phyloP scores from a whole-genome alignment of 2,888 invertebrate genomes.

The Rhagophthalmus giganteus region DNA sequence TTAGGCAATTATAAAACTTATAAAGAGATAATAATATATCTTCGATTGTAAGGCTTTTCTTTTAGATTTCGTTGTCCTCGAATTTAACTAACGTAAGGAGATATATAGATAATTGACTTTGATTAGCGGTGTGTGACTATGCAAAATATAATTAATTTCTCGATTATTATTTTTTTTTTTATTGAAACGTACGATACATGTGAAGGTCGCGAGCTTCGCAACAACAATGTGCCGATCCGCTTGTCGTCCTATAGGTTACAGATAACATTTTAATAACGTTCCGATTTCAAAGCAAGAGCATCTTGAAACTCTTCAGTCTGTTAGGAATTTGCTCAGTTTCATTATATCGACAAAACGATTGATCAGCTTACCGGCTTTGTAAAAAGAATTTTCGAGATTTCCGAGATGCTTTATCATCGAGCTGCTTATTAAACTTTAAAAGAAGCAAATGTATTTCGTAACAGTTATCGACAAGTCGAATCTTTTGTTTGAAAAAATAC shows the following conservation, averaged over 20 bases:
- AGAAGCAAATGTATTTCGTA: neutral
- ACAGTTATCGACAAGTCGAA: neutral
- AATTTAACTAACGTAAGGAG: too few species aligned
- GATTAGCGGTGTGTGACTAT: too few species aligned
- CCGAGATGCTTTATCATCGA: constrained; percentile 6
- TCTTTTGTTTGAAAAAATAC: neutral
- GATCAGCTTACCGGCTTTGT: constrained; percentile 12
- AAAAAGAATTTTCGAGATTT: constrained; percentile 6
- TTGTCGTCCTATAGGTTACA: too few species aligned
- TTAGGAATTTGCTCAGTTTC: constrained; percentile 10
- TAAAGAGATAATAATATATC: neutral
- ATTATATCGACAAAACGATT: constrained; percentile 12
- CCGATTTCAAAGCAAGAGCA: constrained; percentile 11
- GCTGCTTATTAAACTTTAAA: constrained; percentile 6
- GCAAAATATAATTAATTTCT: too few species aligned
- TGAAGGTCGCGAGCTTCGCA: too few species aligned
- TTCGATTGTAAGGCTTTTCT: too few species aligned
- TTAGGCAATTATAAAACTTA: constrained; percentile 2
- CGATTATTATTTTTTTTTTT: too few species aligned
- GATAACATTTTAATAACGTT: constrained; percentile 15
- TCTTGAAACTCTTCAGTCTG: constrained; percentile 8
- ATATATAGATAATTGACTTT: too few species aligned
- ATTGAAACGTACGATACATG: too few species aligned
- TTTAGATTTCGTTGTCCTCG: too few species aligned
- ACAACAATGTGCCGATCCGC: too few species aligned